Evolutionary conservation across 64 coral and sea anemone genomes (phyloP), one percentile per base, ranked within the genome.

Genomic region (Montipora efflorescens): DNA sequence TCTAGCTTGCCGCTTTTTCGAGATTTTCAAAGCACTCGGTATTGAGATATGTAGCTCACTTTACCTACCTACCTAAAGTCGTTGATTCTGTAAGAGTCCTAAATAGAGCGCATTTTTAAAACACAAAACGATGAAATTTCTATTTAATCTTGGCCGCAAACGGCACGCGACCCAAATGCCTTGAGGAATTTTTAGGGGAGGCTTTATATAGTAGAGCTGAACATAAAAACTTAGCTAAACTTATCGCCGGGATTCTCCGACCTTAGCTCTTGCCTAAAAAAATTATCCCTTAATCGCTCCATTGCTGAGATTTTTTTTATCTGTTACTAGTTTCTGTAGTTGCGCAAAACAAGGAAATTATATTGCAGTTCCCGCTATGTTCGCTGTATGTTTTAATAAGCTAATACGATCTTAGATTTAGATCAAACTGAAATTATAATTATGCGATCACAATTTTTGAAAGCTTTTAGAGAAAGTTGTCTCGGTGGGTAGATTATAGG

Each of bases 161-260:
- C 43, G 81, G 82, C 82, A 85, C 82, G 82, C 82, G 82, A 85
- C 82, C 45, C 57, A 12, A 64, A 48, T 58, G 79, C 15, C 79
- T 82, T 19, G 1, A 22, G 62, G 82, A 71, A 85, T 70, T 49
- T 85, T 53, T 4, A 1, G 59, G 28, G 50, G 21, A 47, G 23
- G 36, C 36, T 36, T 2, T 12, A 10, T 16, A 28, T 13, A 76
- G 13, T 22, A 71, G 5, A 9, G 5, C 19, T 5, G 0, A 64
- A 28, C 68, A 21, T 71, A 21, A 71, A 76, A 9, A 45, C 20
- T 75, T 25, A 36, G 44, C 44, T 47, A 76, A 76, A 45, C 74
- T 46, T 47, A 16, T 76, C 21, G 74, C 28, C 4, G 36, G 5
- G 8, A 12, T 76, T 46, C 12, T 14, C 13, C 2, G 47, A 4